These are phyloP conservation scores for Falco cherrug DNA, from an alignment of 2,797 vertebrate genomes.

Conservation along the genomic window DNA sequence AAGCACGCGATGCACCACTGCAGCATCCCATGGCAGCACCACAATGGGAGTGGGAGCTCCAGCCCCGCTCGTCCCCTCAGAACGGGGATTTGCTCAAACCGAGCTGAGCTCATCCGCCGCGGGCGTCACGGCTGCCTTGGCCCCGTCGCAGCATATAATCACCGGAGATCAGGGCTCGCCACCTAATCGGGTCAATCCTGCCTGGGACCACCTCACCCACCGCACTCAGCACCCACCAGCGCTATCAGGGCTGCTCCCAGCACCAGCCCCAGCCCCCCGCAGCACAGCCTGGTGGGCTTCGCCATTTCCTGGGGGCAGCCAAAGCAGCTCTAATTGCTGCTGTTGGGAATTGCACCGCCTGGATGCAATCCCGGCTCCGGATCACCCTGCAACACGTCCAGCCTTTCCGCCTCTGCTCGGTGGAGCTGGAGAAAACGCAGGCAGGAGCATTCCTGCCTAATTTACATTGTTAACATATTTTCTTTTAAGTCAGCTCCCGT, in stretches of 20 bases:
- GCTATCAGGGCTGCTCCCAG: fast-evolving
- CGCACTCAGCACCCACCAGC: neutral
- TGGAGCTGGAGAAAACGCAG: neutral
- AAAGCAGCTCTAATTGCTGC: fast-evolving
- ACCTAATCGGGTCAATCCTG: neutral
- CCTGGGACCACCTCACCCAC: neutral
- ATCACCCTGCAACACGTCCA: neutral
- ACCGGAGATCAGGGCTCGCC: neutral
- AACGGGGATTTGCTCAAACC: neutral
- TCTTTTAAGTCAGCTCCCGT: neutral
- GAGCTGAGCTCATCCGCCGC: neutral
- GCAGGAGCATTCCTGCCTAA: conserved; percentile 3
- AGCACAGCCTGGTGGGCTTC: neutral
- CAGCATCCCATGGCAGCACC: fast-evolving
- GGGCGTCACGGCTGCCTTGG: neutral
- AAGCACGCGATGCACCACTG: fast-evolving
- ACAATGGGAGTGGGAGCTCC: fast-evolving
- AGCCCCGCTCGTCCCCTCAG: fast-evolving
- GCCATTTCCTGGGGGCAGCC: neutral
- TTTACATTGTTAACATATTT: conserved; percentile 34
- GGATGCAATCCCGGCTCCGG: neutral
- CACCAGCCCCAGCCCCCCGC: fast-evolving
- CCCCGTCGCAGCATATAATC: neutral
- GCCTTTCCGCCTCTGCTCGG: neutral
- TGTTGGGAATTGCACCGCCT: neutral